Evolutionary conservation across 1,140 invertebrate genomes (phyloP), one percentile per base, ranked within the genome.

Genomic region (Pemphigus obesinymphae): DNA sequence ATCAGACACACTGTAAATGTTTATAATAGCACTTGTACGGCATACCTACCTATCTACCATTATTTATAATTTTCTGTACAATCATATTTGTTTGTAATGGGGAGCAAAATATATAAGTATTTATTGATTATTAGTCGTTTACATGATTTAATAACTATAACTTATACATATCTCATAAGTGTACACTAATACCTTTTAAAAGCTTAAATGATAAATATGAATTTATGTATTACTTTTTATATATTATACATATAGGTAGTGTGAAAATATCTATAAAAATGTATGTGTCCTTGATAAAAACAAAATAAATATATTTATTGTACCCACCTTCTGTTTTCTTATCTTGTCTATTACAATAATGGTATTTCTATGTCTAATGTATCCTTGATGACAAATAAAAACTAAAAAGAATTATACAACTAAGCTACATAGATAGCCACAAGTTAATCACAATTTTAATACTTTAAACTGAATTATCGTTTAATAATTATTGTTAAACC

Each of bases 321-420:
- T 72, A 72, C 3, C 26, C 3, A 0, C 58, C 1, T 73, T 50
- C 26, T 73, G 5, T 48, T 73, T 48, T 20, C 68, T 73, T 73
- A 73, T 50, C 45, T 73, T 50, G 15, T 73, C 8, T 50, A 72
- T n/a, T 72, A 29, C 68, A 72, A 23, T 50, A 29, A 72, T 66
- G 20, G 43, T 72, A 72, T 72, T 72, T 48, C 26, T 72, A 31
- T 13, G 17, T 73, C 17, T 31, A 73, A 34, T 50, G 20, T 50
- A 48, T 73, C 8, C 50, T 43, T 43, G 20, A 37, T 73, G 3
- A 73, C 34, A 73, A n/a, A 48, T 72, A 7, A 31, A 72, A 7
- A 50, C 0, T 72, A 7, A 31, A 72, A 7, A 50, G 2, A 70
- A 70, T 5, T 45, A 43, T 43, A 20, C 40, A 13, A 68, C 13